These are phyloP conservation scores for Suricata suricatta DNA, from an alignment of 2,113 vertebrate genomes.

Conservation along the genomic window DNA sequence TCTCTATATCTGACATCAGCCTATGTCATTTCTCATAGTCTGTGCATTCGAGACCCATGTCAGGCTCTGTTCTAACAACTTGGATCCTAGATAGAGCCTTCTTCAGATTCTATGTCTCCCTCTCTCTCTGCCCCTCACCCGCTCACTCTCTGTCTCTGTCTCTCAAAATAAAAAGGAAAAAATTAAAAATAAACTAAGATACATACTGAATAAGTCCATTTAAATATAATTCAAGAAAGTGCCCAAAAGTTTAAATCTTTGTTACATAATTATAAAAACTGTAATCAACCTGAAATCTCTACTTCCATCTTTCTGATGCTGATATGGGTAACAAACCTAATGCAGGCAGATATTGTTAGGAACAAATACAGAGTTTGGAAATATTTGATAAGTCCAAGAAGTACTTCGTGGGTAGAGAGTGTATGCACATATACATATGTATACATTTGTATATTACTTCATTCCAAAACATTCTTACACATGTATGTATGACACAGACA, in stretches of 20 bases:
- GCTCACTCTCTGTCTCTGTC: too few relatives aligned
- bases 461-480: background rate
- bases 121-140: too few relatives aligned
- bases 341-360: too few relatives aligned
- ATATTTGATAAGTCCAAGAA: background rate
- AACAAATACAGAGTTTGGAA: background rate
- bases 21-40: too few relatives aligned
- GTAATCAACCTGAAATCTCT: background rate
- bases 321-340: background rate
- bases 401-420: background rate
- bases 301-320: background rate
- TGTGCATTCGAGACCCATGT: too few relatives aligned
- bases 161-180: too few relatives aligned
- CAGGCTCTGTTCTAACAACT: too few relatives aligned
- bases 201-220: background rate
- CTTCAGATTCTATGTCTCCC: too few relatives aligned
- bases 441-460: background rate
- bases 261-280: background rate
- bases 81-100: too few relatives aligned
- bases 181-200: too few relatives aligned
- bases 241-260: background rate
- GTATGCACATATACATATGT: background rate
- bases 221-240: background rate
- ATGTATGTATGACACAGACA: background rate
- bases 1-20: too few relatives aligned